Evolutionary conservation across 2,888 invertebrate species (phyloP), one percentile per base, ranked within the genome.

Genomic region (Brachynemurus nebulosus): DNA sequence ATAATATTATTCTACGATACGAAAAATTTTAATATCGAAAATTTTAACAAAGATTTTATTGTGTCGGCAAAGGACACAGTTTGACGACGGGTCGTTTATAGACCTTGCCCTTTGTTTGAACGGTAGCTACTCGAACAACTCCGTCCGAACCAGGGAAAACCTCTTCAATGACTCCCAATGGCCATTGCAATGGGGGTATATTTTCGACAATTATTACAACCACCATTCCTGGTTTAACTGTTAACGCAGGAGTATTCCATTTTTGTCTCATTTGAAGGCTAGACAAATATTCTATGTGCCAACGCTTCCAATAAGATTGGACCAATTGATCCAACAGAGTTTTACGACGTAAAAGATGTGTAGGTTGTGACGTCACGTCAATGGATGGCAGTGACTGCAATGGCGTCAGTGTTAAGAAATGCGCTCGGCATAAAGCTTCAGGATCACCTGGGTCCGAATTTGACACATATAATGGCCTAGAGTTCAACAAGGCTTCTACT

Each of bases 401-500:
- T 1, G 46, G 46, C 7, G 44, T 46, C n/a, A 46, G 16, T 7
- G 44, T 46, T 16, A 46, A 18, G 30, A 47, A 47, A 36, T 46
- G 44, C 2, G 46, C 46, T 5, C 44, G 44, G 1, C 45, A 45
- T 5, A 51, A 33, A 6, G 36, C 37, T 18, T 41, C 39, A 2
- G 44, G 27, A 34, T 45, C 45, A 2, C 38, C 16, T 2, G 48
- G 47, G 12, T 50, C 49, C 5, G n/a, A 17, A 9, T 36, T 43
- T 2, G 47, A 11, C 4, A 38, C 27, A 12, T 17, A 45, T 8
- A 51, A 14, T 2, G 49, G 51, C 7, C 49, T 34, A 9, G 51
- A 51, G 30, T 52, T 51, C 12, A 51, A 30, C 5, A 48, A 23
- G 1, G 44, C 44, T 21, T 50, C 47, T 5, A 51, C 36, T 43